Evolutionary conservation across 2,888 invertebrate species (phyloP).

Genomic region (Micropterix aruncella): DNA sequence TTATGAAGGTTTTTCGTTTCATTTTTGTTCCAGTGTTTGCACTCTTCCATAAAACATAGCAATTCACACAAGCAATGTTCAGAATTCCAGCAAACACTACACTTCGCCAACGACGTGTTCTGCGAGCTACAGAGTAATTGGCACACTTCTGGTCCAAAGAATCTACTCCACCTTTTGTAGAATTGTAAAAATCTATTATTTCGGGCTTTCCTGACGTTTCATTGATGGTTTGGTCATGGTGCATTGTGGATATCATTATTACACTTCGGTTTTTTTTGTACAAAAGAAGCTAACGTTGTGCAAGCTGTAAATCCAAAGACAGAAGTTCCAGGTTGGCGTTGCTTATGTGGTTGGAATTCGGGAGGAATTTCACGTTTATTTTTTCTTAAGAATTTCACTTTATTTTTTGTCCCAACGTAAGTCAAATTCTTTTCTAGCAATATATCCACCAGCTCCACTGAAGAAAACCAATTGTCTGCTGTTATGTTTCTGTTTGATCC

Average conservation of each 20-base stretch:
- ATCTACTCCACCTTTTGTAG: no score
- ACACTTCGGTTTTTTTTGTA: neutral
- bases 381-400: no score
- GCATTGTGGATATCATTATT: neutral
- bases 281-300: neutral
- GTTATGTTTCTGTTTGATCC: no score
- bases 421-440: conserved; percentile 8
- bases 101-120: neutral
- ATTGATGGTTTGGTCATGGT: neutral
- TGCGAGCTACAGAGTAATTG: neutral
- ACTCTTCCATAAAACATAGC: neutral
- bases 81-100: neutral
- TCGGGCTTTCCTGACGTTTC: neutral
- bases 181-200: neutral
- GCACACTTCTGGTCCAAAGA: neutral
- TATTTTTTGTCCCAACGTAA: conserved; percentile 11
- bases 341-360: conserved; percentile 1
- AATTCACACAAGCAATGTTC: neutral
- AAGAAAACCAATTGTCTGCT: no score
- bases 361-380: no score
- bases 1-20: neutral
- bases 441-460: conserved; percentile 5
- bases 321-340: neutral
- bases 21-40: neutral
- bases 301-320: neutral